phyloP scores from a whole-genome alignment of 2,888 invertebrate species.

The Linnaemya vulpina region DNA sequence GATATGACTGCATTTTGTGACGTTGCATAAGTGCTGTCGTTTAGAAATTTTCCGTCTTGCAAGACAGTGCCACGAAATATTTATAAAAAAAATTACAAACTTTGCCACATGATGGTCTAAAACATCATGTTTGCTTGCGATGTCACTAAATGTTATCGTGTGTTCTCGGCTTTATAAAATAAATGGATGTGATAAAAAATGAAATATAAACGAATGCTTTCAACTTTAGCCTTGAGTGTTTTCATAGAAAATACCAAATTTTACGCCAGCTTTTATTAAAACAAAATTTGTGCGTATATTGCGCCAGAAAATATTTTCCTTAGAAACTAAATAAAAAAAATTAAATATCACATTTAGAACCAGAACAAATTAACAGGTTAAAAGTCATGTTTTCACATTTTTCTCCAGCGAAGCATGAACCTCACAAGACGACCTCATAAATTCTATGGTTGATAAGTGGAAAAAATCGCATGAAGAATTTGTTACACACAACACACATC shows the following conservation, averaged over 20 bases:
- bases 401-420: conserved; percentile 59
- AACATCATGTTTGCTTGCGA: no score
- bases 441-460: conserved; percentile 70
- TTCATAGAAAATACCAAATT: background rate
- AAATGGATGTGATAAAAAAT: background rate
- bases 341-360: conserved; percentile 4
- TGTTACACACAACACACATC: conserved; percentile 26
- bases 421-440: conserved; percentile 65
- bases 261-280: no score
- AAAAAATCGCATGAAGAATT: conserved; percentile 63
- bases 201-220: background rate
- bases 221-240: background rate
- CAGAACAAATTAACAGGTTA: conserved; percentile 72
- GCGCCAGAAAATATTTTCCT: background rate
- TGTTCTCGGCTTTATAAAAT: background rate
- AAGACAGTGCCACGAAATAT: no score
- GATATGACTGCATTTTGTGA: no score
- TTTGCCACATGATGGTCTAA: no score
- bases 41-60: no score
- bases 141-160: no score
- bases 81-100: no score
- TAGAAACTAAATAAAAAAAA: background rate
- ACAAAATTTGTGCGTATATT: background rate
- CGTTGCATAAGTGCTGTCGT: no score
- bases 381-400: conserved; percentile 70